phyloP scores from a whole-genome alignment of 2,797 vertebrate species.

The Alcedo atthis region DNA sequence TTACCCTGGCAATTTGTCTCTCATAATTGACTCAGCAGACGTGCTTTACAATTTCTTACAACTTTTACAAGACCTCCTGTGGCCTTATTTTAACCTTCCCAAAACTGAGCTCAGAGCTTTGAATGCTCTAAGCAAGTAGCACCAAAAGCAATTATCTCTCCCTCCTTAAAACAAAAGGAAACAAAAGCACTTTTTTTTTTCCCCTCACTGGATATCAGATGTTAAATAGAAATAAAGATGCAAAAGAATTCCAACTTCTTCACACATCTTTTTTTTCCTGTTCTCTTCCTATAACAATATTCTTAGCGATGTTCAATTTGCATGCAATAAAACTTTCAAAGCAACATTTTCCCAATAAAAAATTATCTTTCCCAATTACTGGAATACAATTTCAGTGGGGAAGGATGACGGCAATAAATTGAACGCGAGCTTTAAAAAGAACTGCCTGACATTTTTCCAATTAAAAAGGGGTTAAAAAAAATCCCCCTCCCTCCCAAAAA shows the following conservation, averaged over 20 bases:
- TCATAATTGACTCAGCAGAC: conserved; percentile 59
- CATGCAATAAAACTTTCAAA: background rate
- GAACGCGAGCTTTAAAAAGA: background rate
- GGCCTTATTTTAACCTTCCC: conserved; percentile 32
- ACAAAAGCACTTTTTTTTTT: background rate
- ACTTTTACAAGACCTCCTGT: conserved; percentile 66
- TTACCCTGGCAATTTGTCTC: conserved; percentile 51
- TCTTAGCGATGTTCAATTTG: background rate
- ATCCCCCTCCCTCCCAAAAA: background rate
- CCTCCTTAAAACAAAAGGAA: background rate
- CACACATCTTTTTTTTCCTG: background rate
- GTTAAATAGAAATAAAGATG: background rate
- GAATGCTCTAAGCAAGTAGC: background rate
- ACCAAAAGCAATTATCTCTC: conserved; percentile 9
- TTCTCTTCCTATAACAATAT: background rate
- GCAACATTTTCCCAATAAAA: background rate
- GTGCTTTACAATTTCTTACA: conserved; percentile 52
- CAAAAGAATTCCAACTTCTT: background rate
- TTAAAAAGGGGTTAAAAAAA: background rate
- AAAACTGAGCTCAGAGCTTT: conserved; percentile 46
- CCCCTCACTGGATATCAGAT: background rate
- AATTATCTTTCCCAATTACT: background rate
- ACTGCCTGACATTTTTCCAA: background rate
- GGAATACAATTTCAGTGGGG: background rate
- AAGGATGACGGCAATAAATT: background rate